Evolutionary conservation across 2,797 vertebrate species (phyloP).

Genomic region (Falco rusticolus): DNA sequence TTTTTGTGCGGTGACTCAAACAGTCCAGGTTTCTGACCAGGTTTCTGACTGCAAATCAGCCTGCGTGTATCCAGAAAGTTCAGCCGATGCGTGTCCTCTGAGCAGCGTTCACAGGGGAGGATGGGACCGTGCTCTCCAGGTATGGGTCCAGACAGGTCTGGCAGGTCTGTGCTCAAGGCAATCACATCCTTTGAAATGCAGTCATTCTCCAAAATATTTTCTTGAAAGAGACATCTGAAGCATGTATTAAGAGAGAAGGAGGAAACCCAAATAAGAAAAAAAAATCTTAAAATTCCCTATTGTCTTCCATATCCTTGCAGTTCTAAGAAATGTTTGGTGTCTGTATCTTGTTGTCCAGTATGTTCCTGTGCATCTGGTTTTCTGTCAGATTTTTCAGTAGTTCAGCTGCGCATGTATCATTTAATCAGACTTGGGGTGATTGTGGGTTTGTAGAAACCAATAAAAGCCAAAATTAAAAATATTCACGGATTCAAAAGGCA

Average conservation of each 20-base stretch:
- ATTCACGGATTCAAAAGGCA: not conserved
- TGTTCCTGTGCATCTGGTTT: not conserved
- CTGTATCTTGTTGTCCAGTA: not conserved
- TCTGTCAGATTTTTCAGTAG: not conserved
- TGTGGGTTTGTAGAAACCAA: not conserved
- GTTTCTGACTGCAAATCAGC: not conserved
- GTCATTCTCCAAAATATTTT: not conserved
- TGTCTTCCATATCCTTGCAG: not conserved
- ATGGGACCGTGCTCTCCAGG: not conserved
- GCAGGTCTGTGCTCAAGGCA: slow-evolving; percentile 32
- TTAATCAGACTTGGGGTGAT: not conserved
- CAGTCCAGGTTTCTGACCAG: not conserved
- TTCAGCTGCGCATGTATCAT: not conserved
- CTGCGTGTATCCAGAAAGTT: not conserved
- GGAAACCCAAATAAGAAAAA: not conserved
- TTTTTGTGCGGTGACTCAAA: not conserved
- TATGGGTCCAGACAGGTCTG: slow-evolving; percentile 38
- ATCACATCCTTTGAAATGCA: slow-evolving; percentile 43
- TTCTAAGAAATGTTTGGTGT: not conserved
- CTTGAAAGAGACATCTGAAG: slow-evolving; percentile 24
- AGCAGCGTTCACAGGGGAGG: not conserved
- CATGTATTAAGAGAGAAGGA: not conserved
- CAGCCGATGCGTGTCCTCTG: not conserved
- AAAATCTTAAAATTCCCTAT: not conserved
- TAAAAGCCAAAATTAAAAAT: not conserved